phyloP scores from a whole-genome alignment of 2,888 invertebrate species.

The Cheilosia urbana region DNA sequence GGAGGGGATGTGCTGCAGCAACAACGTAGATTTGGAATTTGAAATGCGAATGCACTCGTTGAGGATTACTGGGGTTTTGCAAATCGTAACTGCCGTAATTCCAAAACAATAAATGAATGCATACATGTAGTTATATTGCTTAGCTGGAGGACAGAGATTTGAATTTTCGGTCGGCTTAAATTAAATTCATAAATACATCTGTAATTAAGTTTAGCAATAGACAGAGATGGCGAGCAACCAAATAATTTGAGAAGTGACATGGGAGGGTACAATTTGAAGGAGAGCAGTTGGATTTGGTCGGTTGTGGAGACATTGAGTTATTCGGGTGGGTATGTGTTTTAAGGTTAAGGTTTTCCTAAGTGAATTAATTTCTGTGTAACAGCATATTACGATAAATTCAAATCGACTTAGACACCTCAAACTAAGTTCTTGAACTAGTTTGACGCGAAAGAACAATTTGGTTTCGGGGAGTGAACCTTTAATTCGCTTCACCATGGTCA shows the following conservation, averaged over 20 bases:
- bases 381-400: too few relatives aligned
- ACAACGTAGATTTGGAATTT: neutral
- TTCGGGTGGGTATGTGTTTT: too few relatives aligned
- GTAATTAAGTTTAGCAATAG: neutral
- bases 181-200: neutral
- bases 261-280: neutral
- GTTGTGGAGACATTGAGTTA: too few relatives aligned
- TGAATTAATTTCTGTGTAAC: too few relatives aligned
- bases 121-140: neutral
- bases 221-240: neutral
- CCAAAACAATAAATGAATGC: neutral
- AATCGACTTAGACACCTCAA: too few relatives aligned
- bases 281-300: neutral
- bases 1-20: neutral
- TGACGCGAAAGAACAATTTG: too few relatives aligned
- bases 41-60: neutral
- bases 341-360: too few relatives aligned
- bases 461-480: too few relatives aligned
- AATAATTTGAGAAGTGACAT: neutral
- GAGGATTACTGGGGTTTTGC: neutral
- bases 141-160: neutral
- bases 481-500: too few relatives aligned
- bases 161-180: neutral
- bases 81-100: constrained; percentile 1
- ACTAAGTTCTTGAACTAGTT: too few relatives aligned